These are phyloP conservation scores for Agelaius tricolor DNA, from an alignment of 2,113 vertebrate genomes.

Conservation along the genomic window DNA sequence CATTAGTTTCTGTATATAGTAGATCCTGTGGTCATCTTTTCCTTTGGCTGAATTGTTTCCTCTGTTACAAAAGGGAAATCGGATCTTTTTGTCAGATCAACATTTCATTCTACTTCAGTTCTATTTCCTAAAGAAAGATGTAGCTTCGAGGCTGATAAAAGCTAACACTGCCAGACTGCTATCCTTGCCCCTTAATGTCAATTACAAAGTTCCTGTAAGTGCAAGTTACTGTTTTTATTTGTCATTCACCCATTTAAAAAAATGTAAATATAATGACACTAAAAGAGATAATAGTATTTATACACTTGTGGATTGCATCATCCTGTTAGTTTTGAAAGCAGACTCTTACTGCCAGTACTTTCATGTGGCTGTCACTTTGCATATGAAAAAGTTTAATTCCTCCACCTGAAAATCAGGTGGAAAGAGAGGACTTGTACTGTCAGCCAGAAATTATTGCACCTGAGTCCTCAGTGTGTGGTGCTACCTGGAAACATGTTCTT, in stretches of 20 bases:
- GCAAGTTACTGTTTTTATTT: background rate
- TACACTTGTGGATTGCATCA: background rate
- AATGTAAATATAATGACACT: background rate
- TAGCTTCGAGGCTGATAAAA: background rate
- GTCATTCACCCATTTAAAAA: background rate
- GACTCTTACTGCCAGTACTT: background rate
- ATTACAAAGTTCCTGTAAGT: background rate
- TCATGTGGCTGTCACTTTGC: background rate
- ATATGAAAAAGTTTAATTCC: background rate
- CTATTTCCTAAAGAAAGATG: background rate
- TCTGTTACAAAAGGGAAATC: background rate
- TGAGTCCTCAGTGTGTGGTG: background rate
- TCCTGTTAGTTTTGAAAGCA: background rate
- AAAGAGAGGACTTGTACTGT: background rate
- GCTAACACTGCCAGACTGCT: background rate
- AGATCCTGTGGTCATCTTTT: background rate
- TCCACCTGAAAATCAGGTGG: background rate
- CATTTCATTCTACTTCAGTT: constrained; percentile 2
- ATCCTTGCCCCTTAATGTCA: background rate
- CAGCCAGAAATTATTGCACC: background rate
- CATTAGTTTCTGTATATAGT: background rate
- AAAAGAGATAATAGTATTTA: background rate
- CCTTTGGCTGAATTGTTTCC: background rate
- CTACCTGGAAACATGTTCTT: background rate
- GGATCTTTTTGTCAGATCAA: background rate